Percentiles rank a stretch among this genome's conserved stretches.
phyloP scores from a whole-genome alignment of 2,888 invertebrate genomes.

The Empis stercorea region DNA sequence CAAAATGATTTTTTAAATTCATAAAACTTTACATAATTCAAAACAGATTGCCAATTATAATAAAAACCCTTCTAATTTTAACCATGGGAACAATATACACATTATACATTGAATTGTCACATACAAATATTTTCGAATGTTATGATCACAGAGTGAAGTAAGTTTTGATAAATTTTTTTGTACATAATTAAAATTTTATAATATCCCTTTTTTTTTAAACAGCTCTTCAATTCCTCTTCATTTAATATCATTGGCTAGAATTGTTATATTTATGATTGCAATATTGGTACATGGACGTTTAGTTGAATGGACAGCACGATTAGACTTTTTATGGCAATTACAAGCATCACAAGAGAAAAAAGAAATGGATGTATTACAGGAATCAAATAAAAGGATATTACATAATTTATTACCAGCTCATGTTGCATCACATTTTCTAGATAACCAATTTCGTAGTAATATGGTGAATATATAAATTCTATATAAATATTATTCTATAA shows the following conservation, averaged over 20 bases:
- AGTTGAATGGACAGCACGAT: slow-evolving; percentile 81
- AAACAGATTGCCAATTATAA: slow-evolving; percentile 61
- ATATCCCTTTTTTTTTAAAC: slow-evolving; percentile 9
- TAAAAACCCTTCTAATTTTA: slow-evolving; percentile 64
- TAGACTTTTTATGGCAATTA: slow-evolving; percentile 71
- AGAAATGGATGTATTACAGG: slow-evolving; percentile 86
- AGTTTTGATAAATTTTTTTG: slow-evolving; percentile 30
- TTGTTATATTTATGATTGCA: slow-evolving; percentile 68
- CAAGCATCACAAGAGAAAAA: slow-evolving; percentile 83
- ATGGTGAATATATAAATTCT: slow-evolving; percentile 46
- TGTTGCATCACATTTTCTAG: slow-evolving; percentile 83
- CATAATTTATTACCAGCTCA: slow-evolving; percentile 84
- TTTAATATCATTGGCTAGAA: slow-evolving; percentile 63
- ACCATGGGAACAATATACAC: slow-evolving; percentile 71
- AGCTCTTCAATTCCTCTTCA: slow-evolving; percentile 65
- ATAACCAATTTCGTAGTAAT: slow-evolving; percentile 76
- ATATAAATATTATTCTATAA: not conserved
- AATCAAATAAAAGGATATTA: slow-evolving; percentile 75
- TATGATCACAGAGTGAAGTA: slow-evolving; percentile 68
- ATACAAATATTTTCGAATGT: slow-evolving; percentile 64
- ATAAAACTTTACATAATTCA: too few species aligned
- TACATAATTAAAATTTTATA: not conserved
- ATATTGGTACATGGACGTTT: slow-evolving; percentile 70
- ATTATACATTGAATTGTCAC: slow-evolving; percentile 68
- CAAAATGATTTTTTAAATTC: not conserved